phyloP scores from a whole-genome alignment of 2,888 invertebrate species.

The Poecilobothrus nobilitatus region DNA sequence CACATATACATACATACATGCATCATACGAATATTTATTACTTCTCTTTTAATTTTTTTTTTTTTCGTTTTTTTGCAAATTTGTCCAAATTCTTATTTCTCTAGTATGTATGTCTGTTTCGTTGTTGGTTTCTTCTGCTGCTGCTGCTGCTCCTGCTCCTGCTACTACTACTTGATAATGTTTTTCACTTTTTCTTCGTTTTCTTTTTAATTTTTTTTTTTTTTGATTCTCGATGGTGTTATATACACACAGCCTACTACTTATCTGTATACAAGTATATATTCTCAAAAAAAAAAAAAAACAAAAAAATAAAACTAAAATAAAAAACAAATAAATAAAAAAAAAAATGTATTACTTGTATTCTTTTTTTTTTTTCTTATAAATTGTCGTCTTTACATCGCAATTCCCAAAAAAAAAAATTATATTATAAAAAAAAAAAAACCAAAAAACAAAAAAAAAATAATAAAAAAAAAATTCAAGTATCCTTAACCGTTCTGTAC shows the following conservation, averaged over 20 bases:
- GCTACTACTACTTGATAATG: too few species aligned
- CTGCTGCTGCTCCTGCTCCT: not conserved
- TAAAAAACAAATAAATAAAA: too few species aligned
- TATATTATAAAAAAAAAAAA: not conserved
- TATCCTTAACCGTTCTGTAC: conserved; percentile 1
- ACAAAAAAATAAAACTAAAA: too few species aligned
- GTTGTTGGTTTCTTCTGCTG: not conserved
- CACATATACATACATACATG: not conserved
- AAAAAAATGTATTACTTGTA: not conserved
- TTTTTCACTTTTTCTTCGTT: too few species aligned
- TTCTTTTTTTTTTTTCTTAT: not conserved
- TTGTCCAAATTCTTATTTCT: not conserved
- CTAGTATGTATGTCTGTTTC: not conserved
- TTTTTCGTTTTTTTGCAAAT: not conserved
- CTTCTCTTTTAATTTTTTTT: not conserved
- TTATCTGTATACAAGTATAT: too few species aligned
- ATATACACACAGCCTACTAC: too few species aligned
- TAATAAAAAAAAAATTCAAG: not conserved
- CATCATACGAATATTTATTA: not conserved
- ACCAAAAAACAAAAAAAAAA: not conserved
- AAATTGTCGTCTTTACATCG: conserved; percentile 4
- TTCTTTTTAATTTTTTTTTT: too few species aligned
- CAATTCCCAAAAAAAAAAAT: not conserved
- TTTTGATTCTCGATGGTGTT: too few species aligned
- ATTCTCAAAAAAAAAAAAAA: too few species aligned